A percentile compares a stretch with the other conserved stretches of the same genome.
Conservation (phyloP, 2,888 invertebrate species). For the Tachina fera region DNA sequence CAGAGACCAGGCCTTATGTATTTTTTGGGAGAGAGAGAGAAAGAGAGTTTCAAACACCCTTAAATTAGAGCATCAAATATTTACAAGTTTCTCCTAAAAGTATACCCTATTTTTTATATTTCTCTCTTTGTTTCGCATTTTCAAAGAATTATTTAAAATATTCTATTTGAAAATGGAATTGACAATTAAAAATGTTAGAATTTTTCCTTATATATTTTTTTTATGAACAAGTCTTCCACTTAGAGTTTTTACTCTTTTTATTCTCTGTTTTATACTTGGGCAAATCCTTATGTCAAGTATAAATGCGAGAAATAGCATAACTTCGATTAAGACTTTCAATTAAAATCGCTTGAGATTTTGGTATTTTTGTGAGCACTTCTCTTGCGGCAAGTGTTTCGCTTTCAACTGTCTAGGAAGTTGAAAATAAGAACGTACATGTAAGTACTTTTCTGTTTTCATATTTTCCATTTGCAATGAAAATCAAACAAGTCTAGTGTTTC, state of each 20-base stretch:
- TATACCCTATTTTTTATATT: background rate
- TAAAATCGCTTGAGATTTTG: conserved; percentile 60
- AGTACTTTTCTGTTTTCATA: conserved; percentile 15
- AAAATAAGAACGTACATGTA: conserved; percentile 17
- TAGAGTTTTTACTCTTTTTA: background rate
- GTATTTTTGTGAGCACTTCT: no score
- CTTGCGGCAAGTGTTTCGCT: conserved; percentile 3
- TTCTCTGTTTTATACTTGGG: background rate
- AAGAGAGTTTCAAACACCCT: no score
- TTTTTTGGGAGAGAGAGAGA: no score
- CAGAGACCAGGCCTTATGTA: no score
- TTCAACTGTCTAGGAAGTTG: conserved; percentile 4
- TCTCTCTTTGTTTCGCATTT: background rate
- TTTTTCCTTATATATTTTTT: background rate
- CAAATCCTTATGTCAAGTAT: conserved; percentile 9
- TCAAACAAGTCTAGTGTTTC: conserved; percentile 25
- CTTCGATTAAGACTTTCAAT: conserved; percentile 65
- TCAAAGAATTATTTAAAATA: no score
- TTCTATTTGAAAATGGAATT: no score
- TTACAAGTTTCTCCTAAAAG: no score
- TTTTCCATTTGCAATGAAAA: conserved; percentile 51
- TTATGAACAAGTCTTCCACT: no score
- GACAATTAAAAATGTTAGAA: background rate
- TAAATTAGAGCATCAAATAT: no score
- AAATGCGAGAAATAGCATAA: conserved; percentile 43